These are phyloP conservation scores for Drosophila setifemur DNA, from an alignment of 1,140 invertebrate species.

Conservation along the genomic window DNA sequence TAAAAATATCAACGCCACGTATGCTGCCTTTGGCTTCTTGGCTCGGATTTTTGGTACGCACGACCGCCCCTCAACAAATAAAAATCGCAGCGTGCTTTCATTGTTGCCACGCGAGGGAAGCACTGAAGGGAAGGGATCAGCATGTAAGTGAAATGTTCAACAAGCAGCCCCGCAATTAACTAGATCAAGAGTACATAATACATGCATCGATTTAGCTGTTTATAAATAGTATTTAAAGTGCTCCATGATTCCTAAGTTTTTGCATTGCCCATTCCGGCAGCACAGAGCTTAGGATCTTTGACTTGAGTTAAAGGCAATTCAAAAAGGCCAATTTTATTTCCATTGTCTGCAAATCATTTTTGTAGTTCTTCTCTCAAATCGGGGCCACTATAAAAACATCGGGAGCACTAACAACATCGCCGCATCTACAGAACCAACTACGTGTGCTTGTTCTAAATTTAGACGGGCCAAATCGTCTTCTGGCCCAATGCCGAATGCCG, in stretches of 20 bases:
- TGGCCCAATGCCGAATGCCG: slow-evolving; percentile 54
- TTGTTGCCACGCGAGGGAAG: slow-evolving; percentile 62
- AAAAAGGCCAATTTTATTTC: slow-evolving; percentile 59
- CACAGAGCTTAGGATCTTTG: slow-evolving; percentile 28
- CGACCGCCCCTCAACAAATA: slow-evolving; percentile 40
- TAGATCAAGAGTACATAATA: slow-evolving; percentile 40
- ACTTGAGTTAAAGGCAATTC: slow-evolving; percentile 50
- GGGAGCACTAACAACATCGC: slow-evolving; percentile 35
- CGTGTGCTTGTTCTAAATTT: slow-evolving; percentile 73
- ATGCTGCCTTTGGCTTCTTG: slow-evolving; percentile 58
- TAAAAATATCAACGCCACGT: slow-evolving; percentile 75
- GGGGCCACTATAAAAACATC: slow-evolving; percentile 37
- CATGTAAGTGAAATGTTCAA: slow-evolving; percentile 71
- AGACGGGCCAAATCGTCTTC: slow-evolving; percentile 57
- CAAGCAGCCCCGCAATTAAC: slow-evolving; percentile 43
- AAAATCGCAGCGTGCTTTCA: slow-evolving; percentile 52
- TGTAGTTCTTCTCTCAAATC: slow-evolving; percentile 26
- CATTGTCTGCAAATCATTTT: slow-evolving; percentile 39
- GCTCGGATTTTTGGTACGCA: slow-evolving; percentile 49
- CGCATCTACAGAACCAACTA: slow-evolving; percentile 71
- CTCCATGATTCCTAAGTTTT: slow-evolving; percentile 21
- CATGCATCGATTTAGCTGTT: slow-evolving; percentile 4
- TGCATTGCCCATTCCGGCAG: slow-evolving; percentile 40
- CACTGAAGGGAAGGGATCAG: slow-evolving; percentile 48
- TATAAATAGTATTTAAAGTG: slow-evolving; percentile 32